phyloP scores from a whole-genome alignment of 2,888 invertebrate species.

The Pecten maximus region DNA sequence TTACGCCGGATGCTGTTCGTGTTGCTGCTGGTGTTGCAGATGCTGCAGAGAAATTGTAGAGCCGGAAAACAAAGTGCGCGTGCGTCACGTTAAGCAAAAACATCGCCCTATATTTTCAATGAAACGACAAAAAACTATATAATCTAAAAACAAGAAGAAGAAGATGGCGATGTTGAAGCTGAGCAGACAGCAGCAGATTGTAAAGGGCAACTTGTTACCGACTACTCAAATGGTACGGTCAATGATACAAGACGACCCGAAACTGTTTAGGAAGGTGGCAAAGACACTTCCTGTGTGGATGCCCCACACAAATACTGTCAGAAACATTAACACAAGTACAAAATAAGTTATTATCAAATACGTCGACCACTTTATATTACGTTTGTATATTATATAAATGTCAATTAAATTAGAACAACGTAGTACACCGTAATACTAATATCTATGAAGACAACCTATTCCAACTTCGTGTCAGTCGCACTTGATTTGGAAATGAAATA shows the following conservation, averaged over 20 bases:
- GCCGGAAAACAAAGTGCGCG: neutral
- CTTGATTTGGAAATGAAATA: too few relatives aligned
- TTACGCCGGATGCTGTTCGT: slow-evolving; percentile 46
- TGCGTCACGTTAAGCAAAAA: neutral
- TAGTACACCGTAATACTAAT: too few relatives aligned
- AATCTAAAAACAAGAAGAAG: neutral
- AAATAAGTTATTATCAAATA: slow-evolving; percentile 47
- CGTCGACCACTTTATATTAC: too few relatives aligned
- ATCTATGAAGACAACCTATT: too few relatives aligned
- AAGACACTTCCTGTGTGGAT: slow-evolving; percentile 49
- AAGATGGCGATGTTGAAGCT: neutral
- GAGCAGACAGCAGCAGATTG: neutral
- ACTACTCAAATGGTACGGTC: neutral
- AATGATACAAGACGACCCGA: neutral
- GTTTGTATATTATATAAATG: neutral
- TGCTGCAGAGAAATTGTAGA: slow-evolving; percentile 48
- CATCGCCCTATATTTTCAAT: neutral
- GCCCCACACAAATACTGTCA: slow-evolving; percentile 49
- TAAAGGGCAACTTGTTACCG: neutral
- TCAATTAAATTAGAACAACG: too few relatives aligned
- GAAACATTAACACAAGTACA: slow-evolving; percentile 53
- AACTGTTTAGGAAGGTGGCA: slow-evolving; percentile 34
- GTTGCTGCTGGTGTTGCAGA: slow-evolving; percentile 49
- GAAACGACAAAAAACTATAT: neutral
- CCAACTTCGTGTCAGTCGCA: too few relatives aligned